phyloP scores from a whole-genome alignment of 2,888 invertebrate genomes.

The Leptopilina myrica region DNA sequence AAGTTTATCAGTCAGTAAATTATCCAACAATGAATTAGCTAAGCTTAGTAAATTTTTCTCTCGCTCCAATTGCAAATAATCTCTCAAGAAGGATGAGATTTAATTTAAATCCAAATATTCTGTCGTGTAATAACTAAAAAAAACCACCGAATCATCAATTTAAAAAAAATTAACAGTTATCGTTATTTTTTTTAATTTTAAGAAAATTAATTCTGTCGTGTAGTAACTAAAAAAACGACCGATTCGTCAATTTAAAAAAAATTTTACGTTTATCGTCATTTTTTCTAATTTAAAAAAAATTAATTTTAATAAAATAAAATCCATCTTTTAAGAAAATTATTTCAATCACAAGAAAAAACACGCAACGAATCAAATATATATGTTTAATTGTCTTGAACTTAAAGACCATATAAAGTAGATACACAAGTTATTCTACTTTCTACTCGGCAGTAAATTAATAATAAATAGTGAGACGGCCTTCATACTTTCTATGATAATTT shows the following conservation, averaged over 20 bases:
- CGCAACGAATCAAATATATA: too few species aligned
- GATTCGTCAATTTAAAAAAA: neutral
- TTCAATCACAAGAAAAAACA: too few species aligned
- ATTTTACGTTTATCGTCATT: neutral
- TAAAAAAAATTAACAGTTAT: neutral
- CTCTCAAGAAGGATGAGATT: neutral
- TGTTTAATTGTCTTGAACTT: too few species aligned
- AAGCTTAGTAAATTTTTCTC: neutral
- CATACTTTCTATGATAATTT: too few species aligned
- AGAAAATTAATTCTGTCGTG: neutral
- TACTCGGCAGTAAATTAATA: too few species aligned
- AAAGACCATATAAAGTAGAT: too few species aligned
- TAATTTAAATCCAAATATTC: neutral
- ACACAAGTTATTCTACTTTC: too few species aligned
- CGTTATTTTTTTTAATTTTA: too few species aligned
- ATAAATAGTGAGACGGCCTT: too few species aligned
- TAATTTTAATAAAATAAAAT: too few species aligned
- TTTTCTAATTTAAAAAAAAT: too few species aligned
- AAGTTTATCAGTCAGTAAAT: constrained; percentile 26
- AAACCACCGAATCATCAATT: neutral
- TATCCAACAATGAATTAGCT: neutral
- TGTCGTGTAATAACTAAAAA: neutral
- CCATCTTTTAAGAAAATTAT: too few species aligned
- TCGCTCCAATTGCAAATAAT: neutral
- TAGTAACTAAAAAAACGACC: neutral